These are phyloP conservation scores for Ornithoptera priamus DNA, from an alignment of 2,888 invertebrate genomes.

Conservation along the genomic window DNA sequence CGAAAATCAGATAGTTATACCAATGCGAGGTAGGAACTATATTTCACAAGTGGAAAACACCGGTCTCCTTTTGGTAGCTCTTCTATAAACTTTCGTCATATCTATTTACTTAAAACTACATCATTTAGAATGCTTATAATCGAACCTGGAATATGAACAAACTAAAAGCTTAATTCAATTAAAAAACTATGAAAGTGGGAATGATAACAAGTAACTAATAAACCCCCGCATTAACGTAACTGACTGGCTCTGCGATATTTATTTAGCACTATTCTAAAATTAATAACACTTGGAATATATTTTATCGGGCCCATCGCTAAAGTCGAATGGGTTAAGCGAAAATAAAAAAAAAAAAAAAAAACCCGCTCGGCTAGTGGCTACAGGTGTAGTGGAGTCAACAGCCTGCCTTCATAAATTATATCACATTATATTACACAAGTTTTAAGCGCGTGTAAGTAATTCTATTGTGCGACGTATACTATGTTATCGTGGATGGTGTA, in stretches of 20 bases:
- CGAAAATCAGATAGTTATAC: too few relatives aligned
- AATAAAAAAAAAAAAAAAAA: constrained; percentile 1
- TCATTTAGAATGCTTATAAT: too few relatives aligned
- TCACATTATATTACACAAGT: constrained; percentile 9
- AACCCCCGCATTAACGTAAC: not conserved
- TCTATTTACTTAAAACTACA: too few relatives aligned
- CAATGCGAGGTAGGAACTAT: too few relatives aligned
- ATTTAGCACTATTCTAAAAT: constrained; percentile 24
- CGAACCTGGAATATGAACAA: too few relatives aligned
- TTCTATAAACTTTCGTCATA: too few relatives aligned
- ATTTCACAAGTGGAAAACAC: too few relatives aligned
- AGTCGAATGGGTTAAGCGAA: constrained; percentile 19
- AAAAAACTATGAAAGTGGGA: too few relatives aligned
- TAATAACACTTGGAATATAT: constrained; percentile 24
- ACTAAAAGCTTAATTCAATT: too few relatives aligned
- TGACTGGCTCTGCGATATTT: constrained; percentile 13
- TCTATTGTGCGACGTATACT: constrained; percentile 6
- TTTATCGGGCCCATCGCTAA: constrained; percentile 21
- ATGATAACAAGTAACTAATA: not conserved
- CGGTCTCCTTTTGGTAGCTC: too few relatives aligned
- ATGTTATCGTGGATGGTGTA: too few relatives aligned
- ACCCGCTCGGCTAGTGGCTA: constrained; percentile 12
- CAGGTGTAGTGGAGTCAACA: constrained; percentile 20
- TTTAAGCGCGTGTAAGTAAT: constrained; percentile 12
- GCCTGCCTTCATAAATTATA: constrained; percentile 10